These are phyloP conservation scores for Meriones psammophilus DNA, from an alignment of 2,797 vertebrate genomes.

Conservation along the genomic window DNA sequence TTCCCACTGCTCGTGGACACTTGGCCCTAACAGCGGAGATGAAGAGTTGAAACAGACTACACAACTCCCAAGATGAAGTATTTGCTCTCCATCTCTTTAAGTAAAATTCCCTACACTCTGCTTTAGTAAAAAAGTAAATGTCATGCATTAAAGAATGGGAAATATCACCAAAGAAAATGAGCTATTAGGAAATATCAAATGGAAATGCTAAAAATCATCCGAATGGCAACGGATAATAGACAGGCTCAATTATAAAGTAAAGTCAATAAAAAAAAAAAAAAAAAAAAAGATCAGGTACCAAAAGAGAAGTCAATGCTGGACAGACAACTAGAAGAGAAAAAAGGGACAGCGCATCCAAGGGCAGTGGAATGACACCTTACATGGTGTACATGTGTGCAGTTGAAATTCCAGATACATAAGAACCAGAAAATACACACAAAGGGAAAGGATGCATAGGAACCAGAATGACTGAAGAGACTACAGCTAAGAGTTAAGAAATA, in stretches of 20 bases:
- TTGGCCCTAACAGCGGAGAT: background rate
- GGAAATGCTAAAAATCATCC: background rate
- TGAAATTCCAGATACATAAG: background rate
- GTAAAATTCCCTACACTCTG: background rate
- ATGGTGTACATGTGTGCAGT: background rate
- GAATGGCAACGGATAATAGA: background rate
- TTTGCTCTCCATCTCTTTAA: background rate
- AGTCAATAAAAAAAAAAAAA: background rate
- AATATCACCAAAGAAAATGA: background rate
- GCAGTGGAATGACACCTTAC: background rate
- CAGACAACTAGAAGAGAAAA: background rate
- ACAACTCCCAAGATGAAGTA: background rate
- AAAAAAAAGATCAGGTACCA: background rate
- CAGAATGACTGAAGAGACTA: background rate
- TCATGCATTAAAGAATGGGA: background rate
- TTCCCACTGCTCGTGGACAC: too few relatives aligned
- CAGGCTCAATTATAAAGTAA: background rate
- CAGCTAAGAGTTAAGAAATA: background rate
- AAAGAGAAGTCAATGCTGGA: background rate
- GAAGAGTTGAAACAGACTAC: background rate
- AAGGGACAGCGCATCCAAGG: background rate
- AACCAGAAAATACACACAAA: background rate
- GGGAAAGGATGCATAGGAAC: too few relatives aligned
- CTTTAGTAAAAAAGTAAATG: background rate
- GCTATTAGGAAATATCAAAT: background rate